Conservation (phyloP, 2,888 invertebrate genomes). For the Cybosia mesomella region DNA sequence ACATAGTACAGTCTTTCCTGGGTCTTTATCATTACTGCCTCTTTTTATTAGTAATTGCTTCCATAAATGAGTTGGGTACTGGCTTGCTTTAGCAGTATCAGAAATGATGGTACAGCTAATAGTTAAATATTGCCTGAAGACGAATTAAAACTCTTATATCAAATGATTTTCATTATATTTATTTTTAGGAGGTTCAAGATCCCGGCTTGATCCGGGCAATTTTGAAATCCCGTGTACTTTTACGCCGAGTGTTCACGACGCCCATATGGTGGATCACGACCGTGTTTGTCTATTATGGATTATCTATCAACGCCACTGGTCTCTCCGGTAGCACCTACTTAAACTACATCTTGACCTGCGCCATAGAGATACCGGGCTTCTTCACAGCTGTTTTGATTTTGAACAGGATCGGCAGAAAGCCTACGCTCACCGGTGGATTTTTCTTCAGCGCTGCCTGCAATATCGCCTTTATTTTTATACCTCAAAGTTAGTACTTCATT, state of each 20-base stretch:
- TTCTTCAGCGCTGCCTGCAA: conserved; percentile 86
- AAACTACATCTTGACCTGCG: conserved; percentile 89
- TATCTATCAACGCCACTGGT: conserved; percentile 91
- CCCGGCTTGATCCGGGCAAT: conserved; percentile 65
- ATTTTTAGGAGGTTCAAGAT: conserved; percentile 19
- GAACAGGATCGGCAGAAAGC: conserved; percentile 88
- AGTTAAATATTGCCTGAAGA: too few relatives aligned
- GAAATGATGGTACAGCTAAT: too few relatives aligned
- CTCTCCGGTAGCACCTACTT: conserved; percentile 91
- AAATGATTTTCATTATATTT: conserved; percentile 1
- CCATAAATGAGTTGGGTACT: too few relatives aligned
- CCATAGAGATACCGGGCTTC: conserved; percentile 91
- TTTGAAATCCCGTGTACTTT: conserved; percentile 80
- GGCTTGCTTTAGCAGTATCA: too few relatives aligned
- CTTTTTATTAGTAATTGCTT: too few relatives aligned
- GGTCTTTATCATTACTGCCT: too few relatives aligned
- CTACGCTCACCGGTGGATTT: conserved; percentile 87
- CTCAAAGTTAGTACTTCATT: conserved; percentile 76
- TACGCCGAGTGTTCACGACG: conserved; percentile 88
- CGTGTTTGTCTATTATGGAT: conserved; percentile 92
- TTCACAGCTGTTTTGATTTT: conserved; percentile 88
- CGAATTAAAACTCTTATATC: too few relatives aligned
- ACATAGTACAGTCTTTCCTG: too few relatives aligned
- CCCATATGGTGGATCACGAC: conserved; percentile 93
- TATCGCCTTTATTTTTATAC: conserved; percentile 77